Evolutionary conservation across 2,113 vertebrate genomes (phyloP), one percentile per base, ranked within the genome.

Genomic region (Cebus imitator): DNA sequence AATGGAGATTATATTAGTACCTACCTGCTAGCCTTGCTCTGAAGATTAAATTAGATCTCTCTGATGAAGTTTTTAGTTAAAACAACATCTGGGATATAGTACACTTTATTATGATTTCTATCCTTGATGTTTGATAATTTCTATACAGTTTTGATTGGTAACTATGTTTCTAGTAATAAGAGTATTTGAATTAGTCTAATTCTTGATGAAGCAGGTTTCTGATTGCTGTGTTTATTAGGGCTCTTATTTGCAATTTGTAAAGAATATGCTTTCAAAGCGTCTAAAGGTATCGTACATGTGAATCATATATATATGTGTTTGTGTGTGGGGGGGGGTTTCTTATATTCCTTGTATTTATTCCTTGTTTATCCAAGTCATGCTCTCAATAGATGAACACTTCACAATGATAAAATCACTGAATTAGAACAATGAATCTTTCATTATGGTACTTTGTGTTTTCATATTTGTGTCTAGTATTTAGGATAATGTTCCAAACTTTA

Each of bases 361-460:
- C 4, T 87, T 27, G 48, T 43, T 83, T 90, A 30, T 57, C 11
- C 68, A 64, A 83, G 4, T 16, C n/a, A 14, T 66, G n/a, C 61
- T 82, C 8, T 86, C 13, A 64, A 35, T 79, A 52, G 32, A 25
- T 55, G 32, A 18, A 2, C 7, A 83, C 27, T 90, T 97, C 64
- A 86, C 30, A 90, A 72, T 91, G 52, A 61, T 35, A 61, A 82
- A 95, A 94, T 82, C 48, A 70, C 73, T 86, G 6, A 95, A 50
- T 8, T 14, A 80, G n/a, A 96, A 66, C 20, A 35, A 61, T 58
- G 37, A 58, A 55, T 93, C 23, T 85, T 92, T 86, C 40, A 84
- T 70, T 87, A 64, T 37, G 43, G 25, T n/a, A 75, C 48, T 87
- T 93, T 96, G 25, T 83, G 3, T 85, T 95, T 92, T 91, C 23